Base-by-base conservation (phyloP, 2,113 vertebrate species). In the Pelusios castaneus region DNA sequence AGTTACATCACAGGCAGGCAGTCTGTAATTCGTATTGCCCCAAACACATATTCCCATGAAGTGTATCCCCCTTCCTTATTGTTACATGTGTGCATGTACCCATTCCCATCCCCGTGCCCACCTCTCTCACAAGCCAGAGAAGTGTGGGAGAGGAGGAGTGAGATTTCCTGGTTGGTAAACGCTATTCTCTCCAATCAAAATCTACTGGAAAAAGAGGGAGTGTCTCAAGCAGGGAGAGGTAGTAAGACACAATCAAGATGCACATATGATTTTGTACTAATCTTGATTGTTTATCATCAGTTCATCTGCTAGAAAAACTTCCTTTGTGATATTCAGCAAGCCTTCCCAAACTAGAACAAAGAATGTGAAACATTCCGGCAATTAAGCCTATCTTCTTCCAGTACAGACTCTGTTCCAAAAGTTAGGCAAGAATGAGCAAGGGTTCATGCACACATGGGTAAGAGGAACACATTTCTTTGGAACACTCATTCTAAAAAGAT, bases 131-230 rank as follows among this genome's bases (percentile, higher is more conserved):
- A 63, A 63, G 34, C 60, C 60, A 63, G 31, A 63, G 7, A 63
- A n/a, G 12, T 34, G 31, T 63, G 31, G 31, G 31, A 63, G 60
- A 0, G 0, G 79, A 0, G 1, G 82, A 84, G 67, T 9, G 2
- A 89, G 56, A 2, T 6, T 54, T 87, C 47, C 45, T 73, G 17
- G 21, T 1, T 25, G 52, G 41, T 7, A 45, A 86, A 6, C 2
- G 79, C 34, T 2, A 1, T 21, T 19, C 80, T 58, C 55, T 82
- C 6, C 0, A 55, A 52, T n/a, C 51, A 47, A 0, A 89, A 54
- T 27, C 78, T 93, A 1, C 0, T 21, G 51, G 60, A 80, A 92
- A 80, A 49, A 41, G 55, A 51, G 55, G 70, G 58, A 94, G 75
- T 1, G 49, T 24, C 85, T 11, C 60, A 27, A 79, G 24, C 91